phyloP scores from a whole-genome alignment of 2,888 invertebrate species.

The Ochlodes sylvanus region DNA sequence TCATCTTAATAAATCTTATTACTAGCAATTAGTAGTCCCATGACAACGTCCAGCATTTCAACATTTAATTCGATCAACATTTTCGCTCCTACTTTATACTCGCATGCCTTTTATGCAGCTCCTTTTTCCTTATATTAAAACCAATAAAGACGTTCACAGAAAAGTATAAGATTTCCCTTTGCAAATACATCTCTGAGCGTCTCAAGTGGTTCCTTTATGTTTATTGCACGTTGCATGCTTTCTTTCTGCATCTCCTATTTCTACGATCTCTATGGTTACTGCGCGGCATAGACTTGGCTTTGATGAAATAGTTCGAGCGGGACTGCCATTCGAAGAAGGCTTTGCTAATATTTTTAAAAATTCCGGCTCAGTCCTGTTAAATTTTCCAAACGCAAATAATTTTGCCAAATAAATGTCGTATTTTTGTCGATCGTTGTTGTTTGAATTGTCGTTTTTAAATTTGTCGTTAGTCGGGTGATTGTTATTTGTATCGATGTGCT shows the following conservation, averaged over 20 bases:
- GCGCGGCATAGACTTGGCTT: slow-evolving; percentile 85
- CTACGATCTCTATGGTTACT: slow-evolving; percentile 86
- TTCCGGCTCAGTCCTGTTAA: slow-evolving; percentile 49
- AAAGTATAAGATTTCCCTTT: slow-evolving; percentile 35
- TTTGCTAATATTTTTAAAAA: slow-evolving; percentile 62
- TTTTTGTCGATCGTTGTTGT: slow-evolving; percentile 72
- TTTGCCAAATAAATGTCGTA: slow-evolving; percentile 77
- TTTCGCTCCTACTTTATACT: slow-evolving; percentile 81
- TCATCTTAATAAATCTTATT: slow-evolving; percentile 20
- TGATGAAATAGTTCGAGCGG: slow-evolving; percentile 71
- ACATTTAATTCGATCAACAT: slow-evolving; percentile 42
- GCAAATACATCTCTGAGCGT: slow-evolving; percentile 53
- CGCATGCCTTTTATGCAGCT: slow-evolving; percentile 75
- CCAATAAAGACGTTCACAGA: slow-evolving; percentile 63
- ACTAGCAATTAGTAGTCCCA: slow-evolving; percentile 16
- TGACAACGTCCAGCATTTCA: slow-evolving; percentile 20
- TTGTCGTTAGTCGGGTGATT: slow-evolving; percentile 64
- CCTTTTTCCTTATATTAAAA: slow-evolving; percentile 57
- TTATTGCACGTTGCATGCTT: slow-evolving; percentile 78
- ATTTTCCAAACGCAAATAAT: slow-evolving; percentile 47
- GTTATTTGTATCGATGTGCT: slow-evolving; percentile 60
- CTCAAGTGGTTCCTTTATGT: slow-evolving; percentile 61
- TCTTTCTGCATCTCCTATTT: slow-evolving; percentile 79
- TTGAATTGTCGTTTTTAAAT: slow-evolving; percentile 63
- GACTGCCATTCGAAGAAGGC: slow-evolving; percentile 69